These are phyloP conservation scores for Strigamia transsilvanica DNA, from an alignment of 2,888 invertebrate species.

Conservation along the genomic window DNA sequence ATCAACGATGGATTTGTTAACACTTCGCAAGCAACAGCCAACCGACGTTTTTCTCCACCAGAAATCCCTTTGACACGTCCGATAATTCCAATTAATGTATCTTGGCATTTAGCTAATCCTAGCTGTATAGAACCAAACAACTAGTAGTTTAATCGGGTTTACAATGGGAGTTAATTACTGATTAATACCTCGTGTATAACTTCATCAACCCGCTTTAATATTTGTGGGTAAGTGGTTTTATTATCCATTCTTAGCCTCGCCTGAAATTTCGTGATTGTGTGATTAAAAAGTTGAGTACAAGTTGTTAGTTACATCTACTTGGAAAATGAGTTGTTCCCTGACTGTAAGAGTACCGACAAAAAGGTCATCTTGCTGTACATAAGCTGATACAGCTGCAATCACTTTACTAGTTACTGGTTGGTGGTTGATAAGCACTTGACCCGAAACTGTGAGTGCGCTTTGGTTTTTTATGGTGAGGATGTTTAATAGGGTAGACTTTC, in stretches of 20 bases:
- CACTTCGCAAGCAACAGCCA: slow-evolving; percentile 96
- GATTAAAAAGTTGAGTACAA: background rate
- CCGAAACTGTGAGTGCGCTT: slow-evolving; percentile 66
- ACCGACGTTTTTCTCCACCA: slow-evolving; percentile 93
- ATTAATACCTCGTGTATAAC: slow-evolving; percentile 77
- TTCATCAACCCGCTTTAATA: slow-evolving; percentile 82
- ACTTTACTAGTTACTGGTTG: slow-evolving; percentile 73
- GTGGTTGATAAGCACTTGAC: slow-evolving; percentile 72
- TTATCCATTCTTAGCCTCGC: slow-evolving; percentile 84
- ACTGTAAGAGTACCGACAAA: slow-evolving; percentile 92
- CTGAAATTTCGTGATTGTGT: slow-evolving; percentile 77
- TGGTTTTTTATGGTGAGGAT: slow-evolving; percentile 73
- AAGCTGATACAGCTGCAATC: slow-evolving; percentile 81
- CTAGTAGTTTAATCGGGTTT: background rate
- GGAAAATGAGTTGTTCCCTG: slow-evolving; percentile 65
- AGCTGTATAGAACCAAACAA: slow-evolving; percentile 67
- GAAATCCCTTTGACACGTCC: slow-evolving; percentile 91
- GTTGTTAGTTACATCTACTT: slow-evolving; percentile 5
- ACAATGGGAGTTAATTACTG: background rate
- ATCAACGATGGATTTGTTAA: slow-evolving; percentile 92
- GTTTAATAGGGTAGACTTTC: slow-evolving; percentile 83
- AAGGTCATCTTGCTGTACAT: slow-evolving; percentile 93
- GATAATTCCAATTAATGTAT: slow-evolving; percentile 88
- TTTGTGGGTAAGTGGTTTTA: slow-evolving; percentile 75
- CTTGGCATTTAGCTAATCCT: slow-evolving; percentile 85